phyloP scores from a whole-genome alignment of 2,797 vertebrate species.

The Acipenser oxyrinchus region DNA sequence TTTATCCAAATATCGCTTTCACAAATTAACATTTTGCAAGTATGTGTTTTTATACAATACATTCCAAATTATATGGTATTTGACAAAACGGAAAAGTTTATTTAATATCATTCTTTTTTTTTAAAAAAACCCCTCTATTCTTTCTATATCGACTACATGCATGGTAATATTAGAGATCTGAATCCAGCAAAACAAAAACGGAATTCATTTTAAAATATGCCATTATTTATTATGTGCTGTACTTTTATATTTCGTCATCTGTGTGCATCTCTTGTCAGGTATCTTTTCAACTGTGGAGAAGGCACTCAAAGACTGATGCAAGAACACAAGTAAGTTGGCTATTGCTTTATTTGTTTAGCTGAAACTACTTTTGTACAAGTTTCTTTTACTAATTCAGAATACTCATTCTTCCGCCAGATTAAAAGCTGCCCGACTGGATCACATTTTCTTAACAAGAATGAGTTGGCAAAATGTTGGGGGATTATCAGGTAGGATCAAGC shows the following conservation, averaged over 20 bases:
- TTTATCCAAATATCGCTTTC: too few relatives aligned
- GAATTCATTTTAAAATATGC: not conserved
- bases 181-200: not conserved
- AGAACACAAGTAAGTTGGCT: slow-evolving; percentile 82
- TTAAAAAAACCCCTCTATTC: too few relatives aligned
- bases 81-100: too few relatives aligned
- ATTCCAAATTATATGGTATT: not conserved
- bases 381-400: not conserved
- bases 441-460: slow-evolving; percentile 84
- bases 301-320: slow-evolving; percentile 90
- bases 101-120: too few relatives aligned
- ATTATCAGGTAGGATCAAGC: slow-evolving; percentile 66
- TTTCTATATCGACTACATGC: too few relatives aligned
- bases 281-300: slow-evolving; percentile 92
- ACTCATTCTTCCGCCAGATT: slow-evolving; percentile 51
- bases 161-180: too few relatives aligned
- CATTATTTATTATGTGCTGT: too few relatives aligned
- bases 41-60: not conserved
- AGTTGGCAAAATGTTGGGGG: slow-evolving; percentile 87
- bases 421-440: slow-evolving; percentile 76
- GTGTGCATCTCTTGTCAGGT: slow-evolving; percentile 48
- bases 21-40: not conserved
- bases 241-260: too few relatives aligned
- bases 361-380: not conserved
- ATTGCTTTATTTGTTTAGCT: not conserved